phyloP scores from a whole-genome alignment of 2,888 invertebrate species.

The Adelphocoris suturalis region DNA sequence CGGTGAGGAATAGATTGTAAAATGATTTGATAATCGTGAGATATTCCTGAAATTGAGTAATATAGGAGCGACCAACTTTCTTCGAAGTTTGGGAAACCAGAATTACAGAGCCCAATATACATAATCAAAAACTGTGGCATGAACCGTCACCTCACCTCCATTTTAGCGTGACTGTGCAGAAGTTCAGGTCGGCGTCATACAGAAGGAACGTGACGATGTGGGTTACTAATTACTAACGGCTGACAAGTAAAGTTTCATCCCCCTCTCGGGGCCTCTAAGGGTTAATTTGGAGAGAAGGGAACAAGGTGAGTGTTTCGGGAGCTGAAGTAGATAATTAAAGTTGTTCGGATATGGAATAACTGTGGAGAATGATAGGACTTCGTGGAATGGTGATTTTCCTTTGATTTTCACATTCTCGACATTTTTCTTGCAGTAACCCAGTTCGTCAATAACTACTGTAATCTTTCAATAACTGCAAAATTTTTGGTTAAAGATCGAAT shows the following conservation, averaged over 20 bases:
- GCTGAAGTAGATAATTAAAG: constrained; percentile 6
- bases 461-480: neutral
- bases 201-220: constrained; percentile 38
- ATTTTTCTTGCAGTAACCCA: too few species aligned
- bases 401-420: too few species aligned
- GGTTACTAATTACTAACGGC: constrained; percentile 13
- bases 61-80: too few species aligned
- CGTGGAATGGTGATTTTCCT: neutral
- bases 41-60: too few species aligned
- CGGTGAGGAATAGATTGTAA: too few species aligned
- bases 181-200: neutral
- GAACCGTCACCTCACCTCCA: neutral
- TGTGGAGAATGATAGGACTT: neutral
- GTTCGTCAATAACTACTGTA: neutral
- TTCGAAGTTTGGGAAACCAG: too few species aligned
- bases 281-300: constrained; percentile 18
- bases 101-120: too few species aligned
- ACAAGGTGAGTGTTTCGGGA: neutral
- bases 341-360: neutral
- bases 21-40: too few species aligned
- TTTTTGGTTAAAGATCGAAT: too few species aligned
- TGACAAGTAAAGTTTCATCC: neutral
- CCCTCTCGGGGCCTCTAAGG: neutral
- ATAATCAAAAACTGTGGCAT: neutral
- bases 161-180: neutral